Evolutionary conservation across 2,797 vertebrate species (phyloP), one percentile per base, ranked within the genome.

Genomic region (Eleutherodactylus coqui): DNA sequence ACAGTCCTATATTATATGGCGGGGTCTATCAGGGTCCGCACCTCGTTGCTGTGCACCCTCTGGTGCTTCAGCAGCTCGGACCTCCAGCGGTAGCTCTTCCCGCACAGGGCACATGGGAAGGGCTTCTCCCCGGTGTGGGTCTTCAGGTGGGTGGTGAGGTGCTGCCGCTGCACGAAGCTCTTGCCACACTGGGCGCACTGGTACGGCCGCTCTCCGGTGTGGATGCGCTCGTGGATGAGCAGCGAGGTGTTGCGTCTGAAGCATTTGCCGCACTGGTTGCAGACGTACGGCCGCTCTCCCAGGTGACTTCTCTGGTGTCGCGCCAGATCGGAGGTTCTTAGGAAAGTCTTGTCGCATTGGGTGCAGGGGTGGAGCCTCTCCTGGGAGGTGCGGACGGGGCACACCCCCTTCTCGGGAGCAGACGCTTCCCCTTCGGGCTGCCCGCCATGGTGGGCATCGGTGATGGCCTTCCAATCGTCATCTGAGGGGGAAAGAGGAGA

Each of bases 341-440:
- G 89, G 86, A 95, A 95, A 86, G 92, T 94, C 91, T 95, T 91
- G 77, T 94, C 91, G 36, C 94, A 95, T 89, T 95, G 94, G 0
- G 92, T 92, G 83, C 94, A 95, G 8, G 93, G 94, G 24, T 94
- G 94, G 0, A 93, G 92, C 0, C 89, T 60, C 78, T 93, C 94
- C 91, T 89, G 70, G 88, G 91, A 86, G 3, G 72, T 1, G 2
- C 17, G 29, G 2, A 24, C 70, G 0, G 51, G 19, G 16, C 34
- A 24, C 32, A 17, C 13, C n/a, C 5, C 41, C 91, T 90, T 55
- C 90, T 91, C 69, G 3, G 53, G 16, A 0, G 13, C n/a, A 14
- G 8, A 62, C 17, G 3, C 83, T 5, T 19, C 60, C 16, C 75
- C 27, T 3, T 32, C 77, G 13, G 45, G 7, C 2, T 70, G 29